Conservation (phyloP, 2,113 vertebrate genomes). For the Laterallus jamaicensis region DNA sequence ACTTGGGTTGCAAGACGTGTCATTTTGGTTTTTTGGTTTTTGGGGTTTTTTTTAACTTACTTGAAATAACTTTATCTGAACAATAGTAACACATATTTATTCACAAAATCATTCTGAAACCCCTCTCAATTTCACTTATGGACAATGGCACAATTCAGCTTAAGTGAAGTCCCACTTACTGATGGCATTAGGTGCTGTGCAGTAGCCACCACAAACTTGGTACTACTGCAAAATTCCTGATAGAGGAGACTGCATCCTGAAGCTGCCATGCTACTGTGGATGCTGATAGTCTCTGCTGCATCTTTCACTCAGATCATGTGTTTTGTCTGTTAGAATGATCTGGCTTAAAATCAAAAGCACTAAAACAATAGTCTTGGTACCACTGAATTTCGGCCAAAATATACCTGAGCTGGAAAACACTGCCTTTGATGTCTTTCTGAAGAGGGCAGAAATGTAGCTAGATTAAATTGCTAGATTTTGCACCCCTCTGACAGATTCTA, state of each 20-base stretch:
- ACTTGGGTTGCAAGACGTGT: not conserved
- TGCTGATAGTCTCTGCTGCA: not conserved
- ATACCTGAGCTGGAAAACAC: not conserved
- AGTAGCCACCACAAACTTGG: not conserved
- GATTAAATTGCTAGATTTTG: not conserved
- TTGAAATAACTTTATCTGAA: not conserved
- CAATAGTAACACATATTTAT: accelerated
- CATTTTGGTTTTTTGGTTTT: too few species aligned
- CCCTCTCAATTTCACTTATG: not conserved
- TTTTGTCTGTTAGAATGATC: not conserved
- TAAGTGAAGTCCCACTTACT: not conserved
- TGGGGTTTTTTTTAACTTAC: not conserved
- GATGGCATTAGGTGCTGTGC: not conserved
- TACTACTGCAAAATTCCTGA: not conserved
- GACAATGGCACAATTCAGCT: not conserved
- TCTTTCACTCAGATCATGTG: not conserved
- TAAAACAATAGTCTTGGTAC: not conserved
- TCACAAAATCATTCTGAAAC: not conserved
- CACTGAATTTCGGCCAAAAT: not conserved
- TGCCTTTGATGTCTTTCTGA: not conserved
- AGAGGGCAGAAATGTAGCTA: not conserved
- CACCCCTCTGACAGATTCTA: not conserved
- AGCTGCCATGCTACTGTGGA: not conserved
- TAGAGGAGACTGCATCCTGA: not conserved
- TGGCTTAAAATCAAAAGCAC: slow-evolving; percentile 9